phyloP scores from a whole-genome alignment of 2,888 invertebrate genomes.

The Chrysotoxum bicinctum region DNA sequence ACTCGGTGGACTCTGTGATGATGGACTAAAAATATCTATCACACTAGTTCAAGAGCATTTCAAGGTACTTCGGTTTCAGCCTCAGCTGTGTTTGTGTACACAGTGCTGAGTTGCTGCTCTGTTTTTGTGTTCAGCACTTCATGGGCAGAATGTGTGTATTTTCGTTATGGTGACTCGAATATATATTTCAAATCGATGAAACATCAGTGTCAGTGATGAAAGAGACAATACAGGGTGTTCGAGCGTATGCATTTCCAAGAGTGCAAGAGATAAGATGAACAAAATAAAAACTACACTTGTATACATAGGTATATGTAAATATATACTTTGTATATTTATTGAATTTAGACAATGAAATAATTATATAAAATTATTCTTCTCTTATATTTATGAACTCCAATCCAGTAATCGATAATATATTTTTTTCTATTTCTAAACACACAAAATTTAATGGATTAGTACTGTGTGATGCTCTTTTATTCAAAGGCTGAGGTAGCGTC shows the following conservation, averaged over 20 bases:
- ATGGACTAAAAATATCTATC: constrained; percentile 62
- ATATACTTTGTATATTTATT: too few relatives aligned
- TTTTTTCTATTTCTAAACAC: too few relatives aligned
- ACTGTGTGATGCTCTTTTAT: too few relatives aligned
- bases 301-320: too few relatives aligned
- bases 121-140: constrained; percentile 9
- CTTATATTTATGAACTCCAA: too few relatives aligned
- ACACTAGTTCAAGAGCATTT: constrained; percentile 70
- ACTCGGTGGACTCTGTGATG: constrained; percentile 26
- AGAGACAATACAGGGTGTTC: neutral
- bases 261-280: too few relatives aligned
- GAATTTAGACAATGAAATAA: too few relatives aligned
- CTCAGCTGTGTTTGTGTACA: constrained; percentile 12
- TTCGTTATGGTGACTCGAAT: constrained; percentile 6
- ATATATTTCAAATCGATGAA: neutral
- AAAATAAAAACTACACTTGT: too few relatives aligned
- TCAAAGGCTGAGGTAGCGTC: too few relatives aligned
- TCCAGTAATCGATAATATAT: too few relatives aligned
- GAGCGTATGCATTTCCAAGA: neutral
- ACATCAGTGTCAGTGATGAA: neutral
- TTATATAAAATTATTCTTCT: too few relatives aligned
- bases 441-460: too few relatives aligned
- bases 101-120: neutral
- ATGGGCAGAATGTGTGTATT: constrained; percentile 31
- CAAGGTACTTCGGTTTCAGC: constrained; percentile 41